Conservation (phyloP, 2,113 vertebrate species). For the Passer montanus region DNA sequence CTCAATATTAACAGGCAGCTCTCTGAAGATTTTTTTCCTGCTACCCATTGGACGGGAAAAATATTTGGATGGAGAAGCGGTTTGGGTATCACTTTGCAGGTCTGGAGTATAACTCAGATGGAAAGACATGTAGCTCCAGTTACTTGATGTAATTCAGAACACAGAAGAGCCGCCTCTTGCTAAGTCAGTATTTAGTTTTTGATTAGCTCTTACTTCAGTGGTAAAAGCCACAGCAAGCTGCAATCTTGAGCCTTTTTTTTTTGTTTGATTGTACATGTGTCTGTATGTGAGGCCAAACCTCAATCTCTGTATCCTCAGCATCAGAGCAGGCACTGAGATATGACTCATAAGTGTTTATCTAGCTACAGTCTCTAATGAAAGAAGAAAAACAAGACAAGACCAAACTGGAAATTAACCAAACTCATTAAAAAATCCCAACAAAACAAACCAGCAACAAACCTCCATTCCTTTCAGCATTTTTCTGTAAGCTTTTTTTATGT, state of each 20-base stretch:
- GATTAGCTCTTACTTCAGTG: conserved; percentile 1
- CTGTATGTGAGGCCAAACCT: not conserved
- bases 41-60: not conserved
- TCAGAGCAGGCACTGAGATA: not conserved
- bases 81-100: conserved; percentile 42
- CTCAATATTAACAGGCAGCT: conserved; percentile 12
- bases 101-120: conserved; percentile 34
- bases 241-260: not conserved
- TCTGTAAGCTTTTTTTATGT: not conserved
- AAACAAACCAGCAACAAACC: not conserved
- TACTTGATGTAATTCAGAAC: conserved; percentile 30
- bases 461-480: not conserved
- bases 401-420: not conserved
- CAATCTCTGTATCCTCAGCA: not conserved
- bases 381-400: not conserved
- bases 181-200: conserved; percentile 32
- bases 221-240: conserved; percentile 3
- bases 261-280: not conserved
- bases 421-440: not conserved
- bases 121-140: conserved; percentile 41
- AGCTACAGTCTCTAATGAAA: not conserved
- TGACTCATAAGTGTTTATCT: not conserved
- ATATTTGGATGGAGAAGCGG: not conserved
- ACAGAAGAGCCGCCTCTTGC: conserved; percentile 9
- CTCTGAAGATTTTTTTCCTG: conserved; percentile 8